These are phyloP conservation scores for Paguma larvata DNA, from an alignment of 2,797 vertebrate genomes.

Conservation along the genomic window DNA sequence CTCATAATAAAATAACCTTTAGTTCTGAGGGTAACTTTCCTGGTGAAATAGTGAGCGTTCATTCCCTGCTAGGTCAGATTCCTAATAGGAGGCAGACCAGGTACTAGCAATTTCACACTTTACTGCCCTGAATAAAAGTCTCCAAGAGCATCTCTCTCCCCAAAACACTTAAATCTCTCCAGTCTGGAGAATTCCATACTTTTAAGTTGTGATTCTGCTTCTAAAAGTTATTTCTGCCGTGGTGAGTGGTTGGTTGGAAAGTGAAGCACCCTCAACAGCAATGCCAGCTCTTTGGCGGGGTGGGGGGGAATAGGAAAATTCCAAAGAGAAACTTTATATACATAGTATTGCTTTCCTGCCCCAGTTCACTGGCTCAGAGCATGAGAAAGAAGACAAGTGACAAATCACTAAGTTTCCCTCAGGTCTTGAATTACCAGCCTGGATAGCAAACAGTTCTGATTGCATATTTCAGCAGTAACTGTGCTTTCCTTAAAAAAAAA, in stretches of 20 bases:
- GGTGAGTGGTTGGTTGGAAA: not conserved
- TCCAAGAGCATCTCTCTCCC: not conserved
- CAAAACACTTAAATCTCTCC: not conserved
- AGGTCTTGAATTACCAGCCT: not conserved
- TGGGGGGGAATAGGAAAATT: not conserved
- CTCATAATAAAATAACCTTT: not conserved
- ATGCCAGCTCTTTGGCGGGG: not conserved
- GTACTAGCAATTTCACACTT: not conserved
- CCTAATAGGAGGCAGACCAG: not conserved
- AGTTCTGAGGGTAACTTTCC: not conserved
- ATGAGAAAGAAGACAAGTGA: conserved; percentile 34
- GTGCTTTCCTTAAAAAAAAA: not conserved
- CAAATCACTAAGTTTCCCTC: conserved; percentile 54
- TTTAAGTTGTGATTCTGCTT: not conserved
- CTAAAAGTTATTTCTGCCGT: not conserved
- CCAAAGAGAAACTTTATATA: not conserved
- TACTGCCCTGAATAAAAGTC: not conserved
- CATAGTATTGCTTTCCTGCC: not conserved
- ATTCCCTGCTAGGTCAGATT: not conserved
- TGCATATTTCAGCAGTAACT: not conserved
- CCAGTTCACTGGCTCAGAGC: conserved; percentile 25
- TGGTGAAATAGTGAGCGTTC: not conserved
- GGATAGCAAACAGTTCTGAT: not conserved
- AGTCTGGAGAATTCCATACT: not conserved
- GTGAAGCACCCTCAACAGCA: not conserved